Conservation (phyloP, 2,797 vertebrate species). For the Sphenopsis melanotis region DNA sequence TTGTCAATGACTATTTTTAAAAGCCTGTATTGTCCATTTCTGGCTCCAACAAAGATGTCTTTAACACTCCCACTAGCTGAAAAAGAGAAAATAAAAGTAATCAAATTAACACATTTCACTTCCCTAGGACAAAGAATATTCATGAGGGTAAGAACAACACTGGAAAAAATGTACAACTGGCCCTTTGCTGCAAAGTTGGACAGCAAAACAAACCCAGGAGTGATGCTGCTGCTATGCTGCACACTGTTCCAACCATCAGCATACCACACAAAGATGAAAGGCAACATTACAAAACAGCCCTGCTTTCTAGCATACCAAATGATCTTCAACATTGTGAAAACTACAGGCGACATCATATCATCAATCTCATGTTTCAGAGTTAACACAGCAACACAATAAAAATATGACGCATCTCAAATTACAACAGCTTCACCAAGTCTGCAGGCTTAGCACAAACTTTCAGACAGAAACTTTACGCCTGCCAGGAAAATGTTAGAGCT, state of each 20-base stretch:
- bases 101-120: background rate
- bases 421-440: background rate
- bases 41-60: conserved; percentile 89
- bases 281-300: background rate
- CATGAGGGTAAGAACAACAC: background rate
- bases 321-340: conserved; percentile 5
- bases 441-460: background rate
- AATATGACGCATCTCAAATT: background rate
- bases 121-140: background rate
- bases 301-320: background rate
- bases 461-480: background rate
- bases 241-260: background rate
- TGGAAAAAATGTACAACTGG: background rate
- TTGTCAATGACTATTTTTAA: conserved; percentile 92
- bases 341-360: background rate
- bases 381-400: conserved; percentile 10
- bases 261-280: background rate
- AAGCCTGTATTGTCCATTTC: conserved; percentile 87
- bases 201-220: background rate
- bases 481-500: conserved; percentile 35
- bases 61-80: conserved; percentile 89
- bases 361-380: conserved; percentile 6
- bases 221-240: background rate
- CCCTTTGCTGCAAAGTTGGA: background rate
- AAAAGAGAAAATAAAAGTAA: conserved; percentile 45